Percentiles rank a stretch among this genome's conserved stretches.
These are phyloP conservation scores for rabbit (Oryctolagus cuniculus) DNA, from an alignment of 2,113 vertebrate species.

Conservation along the genomic window mOryCun1.1 NC_091448.1:15932001-15932500, in stretches of 20 bases:
- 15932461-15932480: conserved; percentile 97
- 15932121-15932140: conserved; percentile 98
- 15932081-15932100: conserved; percentile 98
- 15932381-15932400: conserved; percentile 93
- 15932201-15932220: conserved; percentile 98
- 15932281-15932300: background rate
- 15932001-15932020: too few species aligned
- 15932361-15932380: conserved; percentile 95
- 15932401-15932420: conserved; percentile 94
- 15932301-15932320: background rate
- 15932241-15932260: background rate
- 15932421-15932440: conserved; percentile 94
- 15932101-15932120: conserved; percentile 96
- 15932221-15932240: conserved; percentile 90
- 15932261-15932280: background rate
- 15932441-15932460: conserved; percentile 95
- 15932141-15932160: conserved; percentile 95
- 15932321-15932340: conserved; percentile 93
- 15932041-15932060: background rate
- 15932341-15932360: conserved; percentile 96
- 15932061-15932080: conserved; percentile 93
- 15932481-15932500: conserved; percentile 94
- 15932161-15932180: conserved; percentile 97
- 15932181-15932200: conserved; percentile 96
- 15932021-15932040: too few species aligned